These are phyloP conservation scores for Octopus sinensis DNA, from an alignment of 1,140 invertebrate species.

Conservation along the genomic window DNA sequence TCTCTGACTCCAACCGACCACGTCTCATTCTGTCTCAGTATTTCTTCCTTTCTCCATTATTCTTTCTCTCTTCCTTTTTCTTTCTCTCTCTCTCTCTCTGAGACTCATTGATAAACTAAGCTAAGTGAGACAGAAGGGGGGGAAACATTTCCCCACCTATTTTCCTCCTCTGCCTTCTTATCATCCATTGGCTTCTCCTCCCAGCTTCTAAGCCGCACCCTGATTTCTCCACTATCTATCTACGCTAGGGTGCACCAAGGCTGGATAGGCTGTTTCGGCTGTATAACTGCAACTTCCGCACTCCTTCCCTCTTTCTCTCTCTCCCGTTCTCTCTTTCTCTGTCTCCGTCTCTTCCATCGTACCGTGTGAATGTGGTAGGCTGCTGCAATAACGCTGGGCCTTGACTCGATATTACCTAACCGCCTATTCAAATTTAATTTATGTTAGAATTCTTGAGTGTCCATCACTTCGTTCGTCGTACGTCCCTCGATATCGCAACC, in stretches of 20 bases:
- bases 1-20: neutral
- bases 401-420: constrained; percentile 8
- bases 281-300: too few relatives aligned
- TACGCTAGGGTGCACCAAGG: constrained; percentile 1
- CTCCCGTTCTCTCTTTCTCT: neutral
- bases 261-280: too few relatives aligned
- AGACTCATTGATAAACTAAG: too few relatives aligned
- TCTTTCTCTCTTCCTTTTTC: neutral
- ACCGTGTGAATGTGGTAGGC: neutral
- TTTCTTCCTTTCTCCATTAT: neutral
- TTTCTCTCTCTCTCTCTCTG: neutral
- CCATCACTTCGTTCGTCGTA: neutral
- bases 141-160: neutral
- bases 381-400: neutral
- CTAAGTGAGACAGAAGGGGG: too few relatives aligned
- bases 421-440: constrained; percentile 10
- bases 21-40: neutral
- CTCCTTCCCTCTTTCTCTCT: too few relatives aligned
- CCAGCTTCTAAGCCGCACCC: neutral
- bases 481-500: neutral
- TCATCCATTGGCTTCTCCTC: neutral
- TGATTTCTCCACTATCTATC: neutral
- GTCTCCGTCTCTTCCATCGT: neutral
- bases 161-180: neutral
- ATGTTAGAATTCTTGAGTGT: neutral